Evolutionary conservation across 2,888 invertebrate genomes (phyloP), one percentile per base, ranked within the genome.

Genomic region (Diaphora mendica): DNA sequence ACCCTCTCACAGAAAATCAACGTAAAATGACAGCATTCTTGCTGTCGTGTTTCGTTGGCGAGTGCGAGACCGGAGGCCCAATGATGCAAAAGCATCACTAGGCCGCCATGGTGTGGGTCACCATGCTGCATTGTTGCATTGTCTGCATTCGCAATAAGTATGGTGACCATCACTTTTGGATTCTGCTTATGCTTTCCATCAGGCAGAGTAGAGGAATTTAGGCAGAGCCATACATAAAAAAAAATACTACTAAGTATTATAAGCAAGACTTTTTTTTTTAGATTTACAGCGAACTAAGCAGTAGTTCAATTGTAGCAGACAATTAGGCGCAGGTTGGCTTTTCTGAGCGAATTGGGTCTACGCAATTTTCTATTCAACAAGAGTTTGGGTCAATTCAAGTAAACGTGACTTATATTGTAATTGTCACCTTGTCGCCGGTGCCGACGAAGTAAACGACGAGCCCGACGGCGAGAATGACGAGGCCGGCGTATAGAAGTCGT

Each of bases 371-470:
- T 26, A 3, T 26, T 59, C 59, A 13, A n/a, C 13, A 26, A 59
- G 26, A 26, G 59, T 30, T 59, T n/a, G 0, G 13, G 11, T 30
- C 62, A 26, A 30, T 30, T 62, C 26, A 17, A 30, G 30, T 15
- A 62, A 26, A 30, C 30, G 62, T 62, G 62, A 62, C 62, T 30
- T 26, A 30, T 26, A 35, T 15, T 9, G 68, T 51, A 55, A 39
- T 65, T 64, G 66, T 80, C 94, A 62, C 97, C 95, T 98, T 98
- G 95, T 98, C 98, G 88, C 98, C 98, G 82, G 98, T 98, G 85
- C 98, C 98, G 82, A 98, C 98, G 95, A 98, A 98, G 91, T 98
- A 98, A 87, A 98, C 98, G 86, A 98, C 97, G 87, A 98, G 97
- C 74, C 98, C 98, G 84, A 98, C 96, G 39, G 98, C 98, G 77